Conservation (phyloP, 2,888 invertebrate species). For the Drosophila prostipennis region DNA sequence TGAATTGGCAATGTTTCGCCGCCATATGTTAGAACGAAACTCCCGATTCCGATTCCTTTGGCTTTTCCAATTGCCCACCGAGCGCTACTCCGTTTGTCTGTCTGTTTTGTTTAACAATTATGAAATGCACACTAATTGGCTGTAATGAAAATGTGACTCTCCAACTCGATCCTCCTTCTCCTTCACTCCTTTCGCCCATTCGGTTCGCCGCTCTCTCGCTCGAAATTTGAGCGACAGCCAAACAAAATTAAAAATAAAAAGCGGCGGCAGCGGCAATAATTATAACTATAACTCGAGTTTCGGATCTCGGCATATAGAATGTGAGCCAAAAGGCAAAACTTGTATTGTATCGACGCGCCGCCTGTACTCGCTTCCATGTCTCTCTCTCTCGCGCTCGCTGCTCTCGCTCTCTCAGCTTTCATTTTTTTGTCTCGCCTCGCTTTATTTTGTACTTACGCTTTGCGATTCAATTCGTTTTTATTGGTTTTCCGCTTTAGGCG, state of each 20-base stretch:
- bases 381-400: slow-evolving; percentile 28
- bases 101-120: slow-evolving; percentile 80
- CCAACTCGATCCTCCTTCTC: slow-evolving; percentile 23
- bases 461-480: slow-evolving; percentile 79
- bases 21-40: slow-evolving; percentile 27
- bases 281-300: slow-evolving; percentile 79
- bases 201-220: slow-evolving; percentile 27
- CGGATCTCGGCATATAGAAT: slow-evolving; percentile 59
- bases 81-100: neutral
- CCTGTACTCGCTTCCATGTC: slow-evolving; percentile 63
- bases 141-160: slow-evolving; percentile 71
- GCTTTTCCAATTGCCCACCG: slow-evolving; percentile 33
- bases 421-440: slow-evolving; percentile 76
- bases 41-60: slow-evolving; percentile 5
- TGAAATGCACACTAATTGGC: slow-evolving; percentile 82
- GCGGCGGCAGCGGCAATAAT: slow-evolving; percentile 68
- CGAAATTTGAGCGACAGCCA: slow-evolving; percentile 64
- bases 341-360: slow-evolving; percentile 75
- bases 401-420: slow-evolving; percentile 68
- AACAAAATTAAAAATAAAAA: slow-evolving; percentile 79
- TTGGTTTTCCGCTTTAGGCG: slow-evolving; percentile 81
- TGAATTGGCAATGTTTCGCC: slow-evolving; percentile 2
- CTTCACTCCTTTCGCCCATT: slow-evolving; percentile 11
- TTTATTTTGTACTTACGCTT: slow-evolving; percentile 79
- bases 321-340: slow-evolving; percentile 68